A percentile compares a stretch with the other conserved stretches of the same genome.
phyloP scores from a whole-genome alignment of 1,140 invertebrate genomes.

The Campoletis sonorensis region DNA sequence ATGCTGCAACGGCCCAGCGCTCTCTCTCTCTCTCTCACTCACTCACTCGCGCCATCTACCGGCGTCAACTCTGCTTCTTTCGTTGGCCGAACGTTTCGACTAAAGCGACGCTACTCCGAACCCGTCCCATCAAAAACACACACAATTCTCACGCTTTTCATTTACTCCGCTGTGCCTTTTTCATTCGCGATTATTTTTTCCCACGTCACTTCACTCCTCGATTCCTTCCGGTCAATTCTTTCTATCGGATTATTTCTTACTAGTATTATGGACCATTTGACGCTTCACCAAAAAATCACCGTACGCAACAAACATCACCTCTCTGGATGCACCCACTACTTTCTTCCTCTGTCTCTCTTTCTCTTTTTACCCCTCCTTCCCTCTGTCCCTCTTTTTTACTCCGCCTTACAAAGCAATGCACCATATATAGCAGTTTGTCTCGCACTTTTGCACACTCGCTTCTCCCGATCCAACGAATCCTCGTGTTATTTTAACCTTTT shows the following conservation, averaged over 20 bases:
- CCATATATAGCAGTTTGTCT: slow-evolving; percentile 66
- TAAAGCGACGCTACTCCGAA: slow-evolving; percentile 35
- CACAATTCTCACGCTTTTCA: neutral
- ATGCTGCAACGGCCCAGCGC: neutral
- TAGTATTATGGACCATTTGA: neutral
- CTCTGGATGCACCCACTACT: slow-evolving; percentile 11
- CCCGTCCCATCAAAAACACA: neutral
- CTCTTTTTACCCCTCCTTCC: slow-evolving; percentile 43
- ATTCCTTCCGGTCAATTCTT: neutral
- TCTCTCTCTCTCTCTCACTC: slow-evolving; percentile 39
- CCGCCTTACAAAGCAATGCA: slow-evolving; percentile 68
- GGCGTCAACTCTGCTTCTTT: slow-evolving; percentile 37
- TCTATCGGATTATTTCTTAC: neutral
- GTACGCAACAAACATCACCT: neutral
- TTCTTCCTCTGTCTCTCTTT: slow-evolving; percentile 30
- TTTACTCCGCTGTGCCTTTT: neutral
- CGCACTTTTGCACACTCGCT: slow-evolving; percentile 58
- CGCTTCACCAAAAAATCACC: neutral
- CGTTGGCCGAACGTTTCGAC: slow-evolving; percentile 31
- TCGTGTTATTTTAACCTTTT: slow-evolving; percentile 38
- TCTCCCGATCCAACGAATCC: slow-evolving; percentile 40
- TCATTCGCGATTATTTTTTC: neutral
- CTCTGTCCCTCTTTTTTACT: slow-evolving; percentile 48
- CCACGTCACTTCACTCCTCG: neutral
- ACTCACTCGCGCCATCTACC: slow-evolving; percentile 34